Evolutionary conservation across 1,140 invertebrate species (phyloP), one percentile per base, ranked within the genome.

Genomic region (Andricus grossulariae): DNA sequence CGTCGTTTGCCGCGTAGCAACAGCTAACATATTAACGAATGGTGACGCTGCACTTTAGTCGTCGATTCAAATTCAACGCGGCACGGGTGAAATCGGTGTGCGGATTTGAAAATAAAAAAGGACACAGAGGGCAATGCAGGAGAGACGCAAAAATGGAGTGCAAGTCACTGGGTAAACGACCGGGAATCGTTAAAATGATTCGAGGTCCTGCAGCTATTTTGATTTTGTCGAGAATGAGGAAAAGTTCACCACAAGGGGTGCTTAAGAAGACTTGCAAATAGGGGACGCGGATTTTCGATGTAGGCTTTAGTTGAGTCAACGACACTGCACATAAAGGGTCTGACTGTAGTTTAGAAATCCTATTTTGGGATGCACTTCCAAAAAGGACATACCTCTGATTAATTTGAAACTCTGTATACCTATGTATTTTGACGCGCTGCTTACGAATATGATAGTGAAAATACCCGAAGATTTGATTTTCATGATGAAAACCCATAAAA

Each of bases 81-180:
- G 79, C 78, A 79, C 77, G 83, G 78, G 80, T 83, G 80, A 85
- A 86, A 85, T 86, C 82, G 84, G 81, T 83, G 83, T 83, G 81
- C 75, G 74, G 83, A 87, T 88, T n/a, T 88, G 85, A 86, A 84
- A 85, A 82, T 84, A 86, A 84, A 78, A 75, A 74, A 50, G 66
- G 57, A 76, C 15, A 70, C 55, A 71, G 71, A 77, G 82, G 75
- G 80, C 52, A 82, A 78, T 77, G 82, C 74, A 75, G 78, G 83
- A 80, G 82, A 74, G 77, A 80, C 57, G 85, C 84, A 87, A 91
- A 88, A 89, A 90, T 90, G 88, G 89, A 88, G 77, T 90, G 90
- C 89, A 91, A 91, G 90, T 91, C 90, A 91, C 85, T 91, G 89
- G 88, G 89, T 91, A 90, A 91, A 91, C 90, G 89, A 91, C 87